Base-by-base conservation (phyloP, 2,797 vertebrate species). In the Jordanella pulchra region DNA sequence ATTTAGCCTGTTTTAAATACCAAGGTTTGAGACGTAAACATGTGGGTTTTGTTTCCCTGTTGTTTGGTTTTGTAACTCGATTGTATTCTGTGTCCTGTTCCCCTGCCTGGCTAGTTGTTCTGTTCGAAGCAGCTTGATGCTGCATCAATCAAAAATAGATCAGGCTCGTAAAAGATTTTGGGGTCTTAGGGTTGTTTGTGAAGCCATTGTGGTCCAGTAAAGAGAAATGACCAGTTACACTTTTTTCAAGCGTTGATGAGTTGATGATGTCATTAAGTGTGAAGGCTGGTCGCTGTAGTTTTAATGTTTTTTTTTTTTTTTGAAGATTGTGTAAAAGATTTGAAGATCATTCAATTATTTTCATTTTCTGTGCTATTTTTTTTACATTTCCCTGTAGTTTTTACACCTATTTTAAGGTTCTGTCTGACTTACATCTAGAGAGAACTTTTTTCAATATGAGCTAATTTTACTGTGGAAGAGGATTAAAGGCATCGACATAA, bases 301-400 rank as follows among this genome's bases (percentile, higher is more conserved):
- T 42, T 68, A 53, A 67, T 55, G 76, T 56, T 67, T 64, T n/a
- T n/a, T n/a, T n/a, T n/a, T n/a, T 50, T 47, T 53, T 60, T 69
- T 72, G 55, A 53, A 50, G 39, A 5, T 54, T 21, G 67, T 64
- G 69, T 23, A 42, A 25, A 23, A 73, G 28, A 66, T 48, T 55
- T 23, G 44, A 51, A 67, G 64, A 15, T 58, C 18, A 30, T 67
- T n/a, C 54, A 67, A 74, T 65, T 15, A 28, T 69, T 44, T 69
- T 25, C 69, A 35, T 67, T n/a, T 27, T 35, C 6, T 23, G 44
- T 14, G 0, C 50, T 25, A 64, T 2, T 67, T 23, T 79, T 76
- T 79, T 76, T 48, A 55, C 60, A 75, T 50, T 25, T 35, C 3
- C 9, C 67, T 55, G 15, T 60, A 47, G 51, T 51, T 67, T 67